Percentiles rank a stretch among this genome's conserved stretches.
Evolutionary conservation across 2,888 invertebrate species (phyloP).

Genomic region (Stenoptilia bipunctidactyla): DNA sequence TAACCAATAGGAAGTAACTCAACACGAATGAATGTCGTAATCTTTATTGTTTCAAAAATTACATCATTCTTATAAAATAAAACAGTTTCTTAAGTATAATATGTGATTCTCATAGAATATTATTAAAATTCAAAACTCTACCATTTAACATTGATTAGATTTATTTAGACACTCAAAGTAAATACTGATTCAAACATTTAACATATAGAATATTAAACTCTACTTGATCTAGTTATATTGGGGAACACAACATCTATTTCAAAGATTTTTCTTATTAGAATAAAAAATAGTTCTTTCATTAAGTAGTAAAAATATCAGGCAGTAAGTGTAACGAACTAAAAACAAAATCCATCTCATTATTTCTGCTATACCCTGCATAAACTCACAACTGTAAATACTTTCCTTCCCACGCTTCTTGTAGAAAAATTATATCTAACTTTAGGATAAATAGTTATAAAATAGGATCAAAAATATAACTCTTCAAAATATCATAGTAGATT

Average conservation of each 20-base stretch:
- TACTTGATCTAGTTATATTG: constrained; percentile 19
- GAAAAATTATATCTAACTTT: constrained; percentile 43
- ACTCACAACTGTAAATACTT: constrained; percentile 45
- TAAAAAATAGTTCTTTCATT: constrained; percentile 24
- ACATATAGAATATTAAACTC: constrained; percentile 39
- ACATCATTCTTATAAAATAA: constrained; percentile 49
- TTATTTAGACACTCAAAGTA: constrained; percentile 45
- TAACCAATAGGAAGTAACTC: too few relatives aligned
- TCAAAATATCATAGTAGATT: constrained; percentile 57
- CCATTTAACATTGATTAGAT: constrained; percentile 40
- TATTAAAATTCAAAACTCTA: constrained; percentile 44
- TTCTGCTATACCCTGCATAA: constrained; percentile 57
- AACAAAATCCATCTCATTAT: constrained; percentile 16
- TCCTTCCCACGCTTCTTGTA: constrained; percentile 27
- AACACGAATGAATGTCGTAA: constrained; percentile 17
- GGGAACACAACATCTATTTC: constrained; percentile 53
- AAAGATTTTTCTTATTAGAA: too few relatives aligned
- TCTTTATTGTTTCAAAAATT: constrained; percentile 51
- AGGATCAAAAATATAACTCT: constrained; percentile 65
- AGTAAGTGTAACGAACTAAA: constrained; percentile 20
- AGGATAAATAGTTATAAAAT: constrained; percentile 41
- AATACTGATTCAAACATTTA: constrained; percentile 60
- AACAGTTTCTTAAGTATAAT: constrained; percentile 29
- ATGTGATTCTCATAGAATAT: constrained; percentile 39
- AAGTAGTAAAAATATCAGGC: constrained; percentile 17